Conservation (phyloP, 2,113 vertebrate genomes). For the Antigone vipio region DNA sequence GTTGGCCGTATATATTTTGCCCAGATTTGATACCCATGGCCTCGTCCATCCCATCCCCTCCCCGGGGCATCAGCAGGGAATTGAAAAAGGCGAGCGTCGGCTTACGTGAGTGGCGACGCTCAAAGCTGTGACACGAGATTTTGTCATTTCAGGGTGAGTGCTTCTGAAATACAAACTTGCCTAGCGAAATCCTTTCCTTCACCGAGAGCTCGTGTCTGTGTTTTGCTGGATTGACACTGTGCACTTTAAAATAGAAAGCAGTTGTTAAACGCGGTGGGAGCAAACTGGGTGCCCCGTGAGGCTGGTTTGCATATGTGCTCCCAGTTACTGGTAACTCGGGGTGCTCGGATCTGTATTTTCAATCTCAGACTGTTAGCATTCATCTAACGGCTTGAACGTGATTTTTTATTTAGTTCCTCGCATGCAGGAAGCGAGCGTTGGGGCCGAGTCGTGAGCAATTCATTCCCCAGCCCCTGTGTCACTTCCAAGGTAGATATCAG, state of each 20-base stretch:
- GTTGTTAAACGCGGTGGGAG: neutral
- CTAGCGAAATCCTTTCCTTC: neutral
- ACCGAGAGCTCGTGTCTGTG: neutral
- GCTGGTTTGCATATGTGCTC: rapidly evolving
- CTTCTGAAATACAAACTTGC: neutral
- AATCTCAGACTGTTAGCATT: neutral
- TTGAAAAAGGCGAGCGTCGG: rapidly evolving
- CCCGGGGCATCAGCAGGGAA: neutral
- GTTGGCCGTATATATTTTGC: neutral
- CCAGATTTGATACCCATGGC: neutral
- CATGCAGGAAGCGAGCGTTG: neutral
- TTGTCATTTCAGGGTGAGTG: neutral
- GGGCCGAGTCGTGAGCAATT: neutral
- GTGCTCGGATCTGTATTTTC: rapidly evolving
- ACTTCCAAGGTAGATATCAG: neutral
- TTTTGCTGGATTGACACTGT: neutral
- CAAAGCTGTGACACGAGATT: neutral
- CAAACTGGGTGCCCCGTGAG: rapidly evolving
- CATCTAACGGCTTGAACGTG: neutral
- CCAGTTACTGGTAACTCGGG: rapidly evolving
- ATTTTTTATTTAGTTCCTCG: neutral
- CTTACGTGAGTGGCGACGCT: rapidly evolving
- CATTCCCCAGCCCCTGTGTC: neutral
- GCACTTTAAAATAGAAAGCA: neutral
- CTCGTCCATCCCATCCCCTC: neutral